Evolutionary conservation across 1,140 invertebrate species (phyloP).

Genomic region (Hyposmocoma kahamanoa): DNA sequence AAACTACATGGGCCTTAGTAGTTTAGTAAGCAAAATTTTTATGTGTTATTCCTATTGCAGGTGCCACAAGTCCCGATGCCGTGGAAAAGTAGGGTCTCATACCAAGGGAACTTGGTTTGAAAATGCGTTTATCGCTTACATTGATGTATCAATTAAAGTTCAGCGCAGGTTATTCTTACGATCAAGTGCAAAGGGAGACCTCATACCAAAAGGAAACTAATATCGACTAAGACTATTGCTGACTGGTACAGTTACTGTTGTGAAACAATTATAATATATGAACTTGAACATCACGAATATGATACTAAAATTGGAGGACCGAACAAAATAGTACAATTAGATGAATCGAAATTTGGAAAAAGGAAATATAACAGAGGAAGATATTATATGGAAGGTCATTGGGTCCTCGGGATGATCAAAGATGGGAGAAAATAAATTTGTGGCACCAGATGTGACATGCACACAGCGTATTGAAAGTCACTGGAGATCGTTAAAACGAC

Average conservation of each 20-base stretch:
- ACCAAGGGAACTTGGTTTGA: background rate
- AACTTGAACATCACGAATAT: background rate
- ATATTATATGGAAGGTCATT: background rate
- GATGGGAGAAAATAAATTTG: conserved; percentile 19
- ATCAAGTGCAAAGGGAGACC: background rate
- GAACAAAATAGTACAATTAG: background rate
- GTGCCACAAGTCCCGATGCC: too few species aligned
- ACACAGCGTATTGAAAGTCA: conserved; percentile 16
- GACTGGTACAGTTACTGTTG: background rate
- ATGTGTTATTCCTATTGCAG: too few species aligned
- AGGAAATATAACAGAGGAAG: background rate
- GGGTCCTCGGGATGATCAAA: background rate
- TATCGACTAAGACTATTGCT: background rate
- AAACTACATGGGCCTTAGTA: too few species aligned
- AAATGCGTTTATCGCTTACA: background rate
- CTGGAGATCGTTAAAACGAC: conserved; percentile 9
- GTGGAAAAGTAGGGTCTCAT: background rate
- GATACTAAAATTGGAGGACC: background rate
- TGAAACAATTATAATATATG: background rate
- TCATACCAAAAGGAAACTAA: background rate
- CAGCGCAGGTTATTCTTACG: background rate
- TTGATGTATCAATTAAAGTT: background rate
- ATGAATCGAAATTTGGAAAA: background rate
- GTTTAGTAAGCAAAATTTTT: too few species aligned
- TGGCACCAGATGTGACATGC: conserved; percentile 18